These are phyloP conservation scores for Megalurothrips usitatus DNA, from an alignment of 2,888 invertebrate genomes.

Conservation along the genomic window DNA sequence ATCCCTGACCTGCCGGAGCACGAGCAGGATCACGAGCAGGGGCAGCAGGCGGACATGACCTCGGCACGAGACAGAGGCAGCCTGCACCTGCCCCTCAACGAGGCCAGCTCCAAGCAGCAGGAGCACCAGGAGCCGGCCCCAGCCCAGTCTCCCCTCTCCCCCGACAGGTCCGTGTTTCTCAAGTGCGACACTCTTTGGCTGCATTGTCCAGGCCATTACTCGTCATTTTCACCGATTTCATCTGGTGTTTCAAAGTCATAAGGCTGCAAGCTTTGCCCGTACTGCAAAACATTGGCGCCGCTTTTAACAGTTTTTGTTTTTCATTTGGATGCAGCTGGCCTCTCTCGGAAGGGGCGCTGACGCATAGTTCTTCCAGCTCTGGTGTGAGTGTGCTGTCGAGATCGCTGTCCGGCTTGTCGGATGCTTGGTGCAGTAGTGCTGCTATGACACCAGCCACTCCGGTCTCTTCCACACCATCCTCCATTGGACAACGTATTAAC, in stretches of 20 bases:
- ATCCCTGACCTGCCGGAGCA: neutral
- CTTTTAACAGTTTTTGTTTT: neutral
- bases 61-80: neutral
- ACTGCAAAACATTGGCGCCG: neutral
- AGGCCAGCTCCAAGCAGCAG: neutral
- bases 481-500: neutral
- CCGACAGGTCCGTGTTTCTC: neutral
- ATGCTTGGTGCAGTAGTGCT: slow-evolving; percentile 14
- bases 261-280: neutral
- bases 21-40: neutral
- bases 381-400: slow-evolving; percentile 11
- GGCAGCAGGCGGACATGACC: neutral
- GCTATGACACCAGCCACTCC: slow-evolving; percentile 16
- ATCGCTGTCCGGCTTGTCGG: slow-evolving; percentile 3
- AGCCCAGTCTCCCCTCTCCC: neutral
- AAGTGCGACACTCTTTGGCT: neutral
- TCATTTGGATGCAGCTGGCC: neutral
- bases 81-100: neutral
- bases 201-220: no score
- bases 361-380: slow-evolving; percentile 9
- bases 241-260: neutral
- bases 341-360: slow-evolving; percentile 3
- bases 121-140: neutral
- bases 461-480: neutral
- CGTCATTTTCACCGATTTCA: no score